Percentiles rank a stretch among this genome's conserved stretches.
Conservation (phyloP, 2,888 invertebrate species). For the Antheraea assamensis region DNA sequence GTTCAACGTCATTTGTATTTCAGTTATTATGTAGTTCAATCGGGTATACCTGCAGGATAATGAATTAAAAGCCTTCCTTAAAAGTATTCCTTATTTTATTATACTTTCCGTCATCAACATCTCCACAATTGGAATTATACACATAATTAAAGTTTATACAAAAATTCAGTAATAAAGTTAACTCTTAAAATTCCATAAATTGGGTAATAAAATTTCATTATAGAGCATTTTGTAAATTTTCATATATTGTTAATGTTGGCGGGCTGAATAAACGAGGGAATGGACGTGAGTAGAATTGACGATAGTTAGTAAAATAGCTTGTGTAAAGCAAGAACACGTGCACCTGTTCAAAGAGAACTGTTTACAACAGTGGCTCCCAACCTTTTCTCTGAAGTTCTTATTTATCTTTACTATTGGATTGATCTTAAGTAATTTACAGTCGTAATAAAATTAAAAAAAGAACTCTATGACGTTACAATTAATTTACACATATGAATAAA, state of each 20-base stretch:
- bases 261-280: slow-evolving; percentile 42
- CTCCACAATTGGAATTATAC: background rate
- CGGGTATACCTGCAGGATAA: background rate
- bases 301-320: slow-evolving; percentile 65
- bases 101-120: background rate
- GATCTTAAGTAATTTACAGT: background rate
- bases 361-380: slow-evolving; percentile 26
- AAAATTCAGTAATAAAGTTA: background rate
- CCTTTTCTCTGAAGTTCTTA: background rate
- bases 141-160: background rate
- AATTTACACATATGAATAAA: too few relatives aligned
- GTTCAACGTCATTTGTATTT: too few relatives aligned
- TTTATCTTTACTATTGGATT: background rate
- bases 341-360: slow-evolving; percentile 75
- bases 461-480: background rate
- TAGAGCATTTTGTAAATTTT: background rate
- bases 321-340: slow-evolving; percentile 60
- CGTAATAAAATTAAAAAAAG: background rate
- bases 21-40: background rate
- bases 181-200: slow-evolving; percentile 7
- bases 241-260: slow-evolving; percentile 27
- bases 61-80: too few relatives aligned
- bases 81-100: background rate
- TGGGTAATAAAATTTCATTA: slow-evolving; percentile 16
- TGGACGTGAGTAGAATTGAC: slow-evolving; percentile 54